Base-by-base conservation (phyloP, 2,888 invertebrate species). In the Andrena minutula region DNA sequence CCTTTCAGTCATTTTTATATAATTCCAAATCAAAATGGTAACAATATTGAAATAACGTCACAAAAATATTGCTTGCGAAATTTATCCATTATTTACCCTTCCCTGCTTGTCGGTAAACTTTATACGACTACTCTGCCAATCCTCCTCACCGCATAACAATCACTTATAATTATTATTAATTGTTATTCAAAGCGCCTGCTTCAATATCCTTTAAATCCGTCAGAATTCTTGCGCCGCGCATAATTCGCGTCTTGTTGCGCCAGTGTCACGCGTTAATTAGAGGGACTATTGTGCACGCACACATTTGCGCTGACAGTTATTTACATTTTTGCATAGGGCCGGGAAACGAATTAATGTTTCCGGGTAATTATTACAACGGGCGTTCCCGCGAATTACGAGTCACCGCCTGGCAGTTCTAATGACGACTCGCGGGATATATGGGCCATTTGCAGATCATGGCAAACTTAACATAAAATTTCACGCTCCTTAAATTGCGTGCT, bases 221-320 rank as follows among this genome's bases (percentile, higher is more conserved):
- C 80, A 85, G 82, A 83, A 82, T 82, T 81, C 86, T 70, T 83
- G 77, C 58, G 75, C 72, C 84, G 82, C 85, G 85, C 74, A 35
- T 20, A 20, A 28, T 28, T 63, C 20, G 16, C 20, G 79, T 79
- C 78, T 85, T 85, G 83, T 87, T 87, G 84, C 84, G 68, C 76
- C 82, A 85, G 77, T 79, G 78, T 75, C 61, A 81, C 77, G 77
- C 35, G 73, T 66, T 86, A 85, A 86, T 85, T 86, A 82, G 74
- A 63, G 49, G 20, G 8, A 5, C 7, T 30, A 60, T 63, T 58
- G 76, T 78, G 80, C 8, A 70, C 58, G 76, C 53, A 64, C 69
- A 41, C 70, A 73, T 71, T 76, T 72, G 65, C 61, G 64, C 69
- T 63, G 65, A 68, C 78, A 86, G 74, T 86, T 80, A 86, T 76